Conservation (phyloP, 2,113 vertebrate genomes). For the Maccullochella peelii region DNA sequence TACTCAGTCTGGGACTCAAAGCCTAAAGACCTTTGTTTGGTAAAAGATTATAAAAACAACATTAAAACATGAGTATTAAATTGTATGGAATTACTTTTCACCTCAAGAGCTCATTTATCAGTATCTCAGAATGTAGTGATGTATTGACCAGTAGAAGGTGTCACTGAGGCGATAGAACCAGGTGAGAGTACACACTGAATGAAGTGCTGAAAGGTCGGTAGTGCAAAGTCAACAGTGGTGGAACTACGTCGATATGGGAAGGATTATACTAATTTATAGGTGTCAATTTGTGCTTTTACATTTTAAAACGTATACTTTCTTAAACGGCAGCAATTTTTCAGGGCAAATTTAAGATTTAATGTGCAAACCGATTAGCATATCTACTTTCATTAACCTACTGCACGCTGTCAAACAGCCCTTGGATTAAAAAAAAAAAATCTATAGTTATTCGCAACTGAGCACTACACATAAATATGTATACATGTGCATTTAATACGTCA, state of each 20-base stretch:
- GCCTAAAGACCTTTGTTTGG: background rate
- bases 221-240: slow-evolving; percentile 62
- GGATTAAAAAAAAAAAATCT: background rate
- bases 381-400: background rate
- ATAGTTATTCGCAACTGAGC: slow-evolving; percentile 26
- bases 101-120: background rate
- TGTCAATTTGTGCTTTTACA: slow-evolving; percentile 34
- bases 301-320: slow-evolving; percentile 8
- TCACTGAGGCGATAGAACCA: background rate
- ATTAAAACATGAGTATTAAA: slow-evolving; percentile 21
- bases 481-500: slow-evolving; percentile 24
- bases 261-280: background rate
- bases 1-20: slow-evolving; percentile 41
- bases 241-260: background rate
- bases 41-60: slow-evolving; percentile 49
- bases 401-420: slow-evolving; percentile 57
- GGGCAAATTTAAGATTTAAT: slow-evolving; percentile 14
- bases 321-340: slow-evolving; percentile 18
- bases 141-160: background rate
- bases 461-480: slow-evolving; percentile 17
- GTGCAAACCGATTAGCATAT: background rate
- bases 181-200: background rate
- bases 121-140: background rate
- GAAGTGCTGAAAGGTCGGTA: slow-evolving; percentile 38
- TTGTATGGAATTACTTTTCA: background rate